A percentile compares a stretch with the other conserved stretches of the same genome.
Evolutionary conservation across 2,113 vertebrate species (phyloP).

Genomic region (Triplophysa dalaica): DNA sequence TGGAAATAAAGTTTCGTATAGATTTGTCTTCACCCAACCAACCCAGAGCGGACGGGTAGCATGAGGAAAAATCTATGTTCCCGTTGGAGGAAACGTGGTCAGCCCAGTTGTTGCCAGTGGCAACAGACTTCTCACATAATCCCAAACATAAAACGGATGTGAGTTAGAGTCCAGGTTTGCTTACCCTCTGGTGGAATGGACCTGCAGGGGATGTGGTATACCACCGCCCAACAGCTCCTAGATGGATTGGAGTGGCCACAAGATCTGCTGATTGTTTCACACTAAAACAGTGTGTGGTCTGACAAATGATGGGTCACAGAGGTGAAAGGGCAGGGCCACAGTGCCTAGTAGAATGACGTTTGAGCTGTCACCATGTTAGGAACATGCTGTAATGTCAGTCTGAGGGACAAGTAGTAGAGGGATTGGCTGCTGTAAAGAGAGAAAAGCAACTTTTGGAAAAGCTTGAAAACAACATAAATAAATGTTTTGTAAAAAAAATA

Average conservation of each 20-base stretch:
- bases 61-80: slow-evolving; percentile 39
- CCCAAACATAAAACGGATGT: slow-evolving; percentile 35
- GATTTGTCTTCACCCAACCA: slow-evolving; percentile 15
- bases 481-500: too few species aligned
- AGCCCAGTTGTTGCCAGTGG: slow-evolving; percentile 55
- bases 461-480: too few species aligned
- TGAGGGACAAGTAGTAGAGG: slow-evolving; percentile 19
- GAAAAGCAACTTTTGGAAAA: not conserved
- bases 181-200: slow-evolving; percentile 48
- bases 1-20: slow-evolving; percentile 4
- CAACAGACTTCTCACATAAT: slow-evolving; percentile 47
- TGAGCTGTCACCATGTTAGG: slow-evolving; percentile 56
- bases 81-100: slow-evolving; percentile 43
- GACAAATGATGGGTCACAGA: slow-evolving; percentile 69
- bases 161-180: slow-evolving; percentile 38
- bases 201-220: slow-evolving; percentile 28
- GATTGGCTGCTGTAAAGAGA: not conserved
- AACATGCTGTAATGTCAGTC: slow-evolving; percentile 31
- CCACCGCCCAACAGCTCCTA: slow-evolving; percentile 43
- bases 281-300: slow-evolving; percentile 62
- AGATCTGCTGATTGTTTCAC: slow-evolving; percentile 48
- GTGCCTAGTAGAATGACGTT: slow-evolving; percentile 41
- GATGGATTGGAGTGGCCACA: slow-evolving; percentile 53
- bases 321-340: slow-evolving; percentile 54
- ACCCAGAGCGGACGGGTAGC: not conserved